Percentiles rank a stretch among this genome's conserved stretches.
Evolutionary conservation across 2,113 vertebrate species (phyloP).

Genomic region (Cochlearius cochlearius): DNA sequence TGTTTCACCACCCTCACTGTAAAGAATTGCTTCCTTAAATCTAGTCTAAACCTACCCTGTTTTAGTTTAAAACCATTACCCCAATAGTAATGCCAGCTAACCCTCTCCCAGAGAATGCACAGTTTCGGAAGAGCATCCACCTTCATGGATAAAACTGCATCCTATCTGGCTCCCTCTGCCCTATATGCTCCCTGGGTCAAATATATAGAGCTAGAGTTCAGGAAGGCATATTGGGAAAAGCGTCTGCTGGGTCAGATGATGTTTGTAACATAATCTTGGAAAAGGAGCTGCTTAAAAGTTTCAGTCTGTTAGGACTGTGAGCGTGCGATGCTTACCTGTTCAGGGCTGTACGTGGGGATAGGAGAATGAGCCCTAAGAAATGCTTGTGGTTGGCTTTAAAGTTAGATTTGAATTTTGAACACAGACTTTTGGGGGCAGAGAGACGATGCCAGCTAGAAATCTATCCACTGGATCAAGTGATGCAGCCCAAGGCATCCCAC

Average conservation of each 20-base stretch:
- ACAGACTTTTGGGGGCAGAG: fast-evolving
- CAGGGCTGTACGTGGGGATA: fast-evolving
- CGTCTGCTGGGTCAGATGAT: not conserved
- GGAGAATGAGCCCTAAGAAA: not conserved
- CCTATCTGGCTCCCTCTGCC: not conserved
- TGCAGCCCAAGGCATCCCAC: not conserved
- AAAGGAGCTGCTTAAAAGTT: not conserved
- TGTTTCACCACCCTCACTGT: too few relatives aligned
- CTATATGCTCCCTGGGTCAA: not conserved
- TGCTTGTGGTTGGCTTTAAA: not conserved
- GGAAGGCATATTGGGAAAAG: not conserved
- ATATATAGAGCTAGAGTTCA: not conserved
- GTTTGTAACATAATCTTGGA: not conserved
- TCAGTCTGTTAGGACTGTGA: not conserved
- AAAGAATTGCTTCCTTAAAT: too few relatives aligned
- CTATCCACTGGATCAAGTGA: not conserved
- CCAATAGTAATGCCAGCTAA: not conserved
- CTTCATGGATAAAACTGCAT: not conserved
- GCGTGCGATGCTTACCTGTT: not conserved
- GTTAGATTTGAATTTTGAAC: not conserved
- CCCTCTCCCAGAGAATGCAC: not conserved
- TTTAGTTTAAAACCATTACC: too few relatives aligned
- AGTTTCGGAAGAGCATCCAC: not conserved
- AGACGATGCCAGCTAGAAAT: not conserved
- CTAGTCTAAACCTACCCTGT: too few relatives aligned